Base-by-base conservation (phyloP, 2,113 vertebrate genomes). In the Zingel zingel region DNA sequence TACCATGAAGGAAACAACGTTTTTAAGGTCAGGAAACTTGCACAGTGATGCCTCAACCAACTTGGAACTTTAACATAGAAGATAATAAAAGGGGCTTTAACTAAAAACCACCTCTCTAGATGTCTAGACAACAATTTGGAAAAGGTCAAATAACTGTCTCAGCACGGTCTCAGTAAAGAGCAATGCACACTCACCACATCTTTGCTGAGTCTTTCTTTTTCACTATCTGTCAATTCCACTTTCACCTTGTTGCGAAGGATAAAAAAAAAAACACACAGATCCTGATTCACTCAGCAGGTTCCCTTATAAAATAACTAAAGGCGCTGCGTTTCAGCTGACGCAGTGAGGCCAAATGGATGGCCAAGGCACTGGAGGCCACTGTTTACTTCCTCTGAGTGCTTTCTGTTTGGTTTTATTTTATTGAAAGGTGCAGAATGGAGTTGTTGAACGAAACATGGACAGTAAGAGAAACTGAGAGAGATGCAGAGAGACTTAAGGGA, bases 321-420 rank as follows among this genome's bases (percentile, higher is more conserved):
- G 47, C 48, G 0, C 12, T 8, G 74, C 27, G 77, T 78, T 80
- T 62, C 48, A 53, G 76, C 84, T 13, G 57, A 68, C 3, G 68
- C 69, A 12, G n/a, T 19, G 72, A 69, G 81, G 56, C 72, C 76
- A 88, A 88, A 90, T 85, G 86, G 77, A 93, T 1, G 69, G 75
- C 68, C 43, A 13, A 71, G 30, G 53, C 50, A 5, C 70, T 12
- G 74, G 57, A 90, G 82, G 88, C 74, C 78, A 80, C 57, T 50
- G 82, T 64, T 86, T 69, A 89, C 90, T 90, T 87, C 57, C 68
- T 87, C 1, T 92, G 89, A 92, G 92, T 88, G 89, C 89, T 93
- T 92, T 90, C 86, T 79, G 13, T 86, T 90, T 81, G 67, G 33
- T 51, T 65, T 76, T 33, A 68, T 77, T 80, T 85, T 64, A 82